Conservation (phyloP, 2,113 vertebrate genomes). For the Ammodramus savannarum region DNA sequence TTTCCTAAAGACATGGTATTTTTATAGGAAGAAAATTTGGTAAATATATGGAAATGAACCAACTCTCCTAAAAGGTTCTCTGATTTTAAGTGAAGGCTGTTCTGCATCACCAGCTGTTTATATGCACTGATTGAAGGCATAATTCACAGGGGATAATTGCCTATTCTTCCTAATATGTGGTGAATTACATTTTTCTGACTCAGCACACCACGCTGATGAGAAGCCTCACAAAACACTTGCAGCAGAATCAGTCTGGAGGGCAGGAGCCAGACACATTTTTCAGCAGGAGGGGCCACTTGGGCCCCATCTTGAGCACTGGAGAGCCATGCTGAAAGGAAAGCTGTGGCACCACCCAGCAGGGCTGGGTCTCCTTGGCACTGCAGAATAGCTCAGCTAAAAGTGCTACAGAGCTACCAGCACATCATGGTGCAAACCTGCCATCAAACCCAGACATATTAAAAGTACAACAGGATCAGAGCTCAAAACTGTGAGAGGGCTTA, state of each 20-base stretch:
- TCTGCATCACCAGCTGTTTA: slow-evolving; percentile 48
- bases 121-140: slow-evolving; percentile 33
- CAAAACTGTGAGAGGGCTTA: background rate
- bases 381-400: background rate
- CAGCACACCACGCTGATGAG: slow-evolving; percentile 1
- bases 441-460: background rate
- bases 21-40: slow-evolving; percentile 2
- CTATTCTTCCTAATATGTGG: slow-evolving; percentile 41
- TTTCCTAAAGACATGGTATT: background rate
- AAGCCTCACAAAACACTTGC: background rate
- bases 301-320: background rate
- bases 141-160: slow-evolving; percentile 53
- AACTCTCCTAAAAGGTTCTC: slow-evolving; percentile 27
- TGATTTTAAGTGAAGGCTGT: slow-evolving; percentile 41
- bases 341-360: background rate
- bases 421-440: background rate
- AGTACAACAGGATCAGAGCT: background rate
- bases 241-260: background rate
- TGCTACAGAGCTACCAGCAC: background rate
- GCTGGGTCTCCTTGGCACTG: background rate
- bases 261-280: background rate
- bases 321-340: background rate
- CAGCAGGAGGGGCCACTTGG: background rate
- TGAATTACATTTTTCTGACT: slow-evolving; percentile 29
- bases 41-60: slow-evolving; percentile 31